Conservation (phyloP, 2,113 vertebrate genomes). For the Sarotherodon lohbergeri region DNA sequence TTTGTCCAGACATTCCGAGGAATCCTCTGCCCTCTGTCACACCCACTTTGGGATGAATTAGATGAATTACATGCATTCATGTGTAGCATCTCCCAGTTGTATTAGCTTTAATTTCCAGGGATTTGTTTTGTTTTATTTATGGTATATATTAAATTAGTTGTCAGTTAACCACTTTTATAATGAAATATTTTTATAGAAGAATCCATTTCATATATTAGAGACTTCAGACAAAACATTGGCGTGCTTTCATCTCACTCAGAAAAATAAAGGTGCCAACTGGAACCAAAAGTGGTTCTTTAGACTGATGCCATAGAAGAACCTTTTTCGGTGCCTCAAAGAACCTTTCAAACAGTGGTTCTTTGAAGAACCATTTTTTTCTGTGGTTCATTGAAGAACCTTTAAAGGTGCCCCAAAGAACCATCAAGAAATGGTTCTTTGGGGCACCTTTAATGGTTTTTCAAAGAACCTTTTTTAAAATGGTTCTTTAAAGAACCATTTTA, state of each 20-base stretch:
- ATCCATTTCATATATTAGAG: neutral
- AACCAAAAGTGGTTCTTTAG: no score
- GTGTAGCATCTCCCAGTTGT: neutral
- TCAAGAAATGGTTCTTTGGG: no score
- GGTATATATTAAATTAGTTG: neutral
- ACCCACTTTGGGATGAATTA: neutral
- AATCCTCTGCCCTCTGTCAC: neutral
- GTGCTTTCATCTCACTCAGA: neutral
- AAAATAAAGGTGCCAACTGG: no score
- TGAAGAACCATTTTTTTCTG: no score
- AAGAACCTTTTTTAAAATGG: no score
- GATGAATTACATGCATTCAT: neutral
- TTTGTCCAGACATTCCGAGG: neutral
- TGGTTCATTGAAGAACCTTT: no score
- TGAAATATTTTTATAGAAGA: neutral
- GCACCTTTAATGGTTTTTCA: no score
- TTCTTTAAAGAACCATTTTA: neutral
- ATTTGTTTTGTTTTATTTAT: neutral
- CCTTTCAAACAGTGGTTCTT: no score
- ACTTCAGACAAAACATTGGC: neutral
- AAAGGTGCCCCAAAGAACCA: no score
- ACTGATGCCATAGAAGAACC: no score
- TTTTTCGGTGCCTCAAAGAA: no score
- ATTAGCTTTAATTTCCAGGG: neutral
- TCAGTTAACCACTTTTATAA: neutral